phyloP scores from a whole-genome alignment of 2,797 vertebrate genomes.

The Carduelis carduelis region DNA sequence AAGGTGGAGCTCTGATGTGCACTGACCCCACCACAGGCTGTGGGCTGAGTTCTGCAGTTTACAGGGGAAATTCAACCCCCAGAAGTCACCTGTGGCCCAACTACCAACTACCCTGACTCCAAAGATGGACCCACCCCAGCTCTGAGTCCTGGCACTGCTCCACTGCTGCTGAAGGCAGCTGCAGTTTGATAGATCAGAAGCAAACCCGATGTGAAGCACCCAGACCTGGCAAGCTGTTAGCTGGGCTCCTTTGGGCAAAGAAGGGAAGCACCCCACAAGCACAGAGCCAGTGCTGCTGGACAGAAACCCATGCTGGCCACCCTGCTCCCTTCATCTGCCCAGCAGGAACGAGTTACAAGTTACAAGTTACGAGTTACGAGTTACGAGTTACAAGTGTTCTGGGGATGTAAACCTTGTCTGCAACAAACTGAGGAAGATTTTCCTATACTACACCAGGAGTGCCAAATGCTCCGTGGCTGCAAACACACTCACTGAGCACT shows the following conservation, averaged over 20 bases:
- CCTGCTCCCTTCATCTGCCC: not conserved
- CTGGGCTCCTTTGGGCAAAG: not conserved
- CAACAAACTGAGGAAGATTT: not conserved
- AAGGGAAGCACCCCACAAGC: not conserved
- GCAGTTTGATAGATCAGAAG: not conserved
- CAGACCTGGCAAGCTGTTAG: not conserved
- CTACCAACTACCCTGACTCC: not conserved
- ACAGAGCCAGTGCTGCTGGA: not conserved
- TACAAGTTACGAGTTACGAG: not conserved
- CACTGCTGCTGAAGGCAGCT: not conserved
- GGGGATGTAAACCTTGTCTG: not conserved
- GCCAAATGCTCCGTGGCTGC: not conserved
- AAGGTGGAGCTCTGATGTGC: not conserved
- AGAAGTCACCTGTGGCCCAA: not conserved
- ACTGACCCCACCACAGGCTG: not conserved
- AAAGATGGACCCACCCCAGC: not conserved
- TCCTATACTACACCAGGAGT: not conserved
- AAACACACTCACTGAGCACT: not conserved
- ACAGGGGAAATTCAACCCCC: not conserved
- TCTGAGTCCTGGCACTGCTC: not conserved
- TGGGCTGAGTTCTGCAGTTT: not conserved
- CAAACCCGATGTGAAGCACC: not conserved
- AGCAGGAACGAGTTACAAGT: not conserved
- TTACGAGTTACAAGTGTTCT: not conserved
- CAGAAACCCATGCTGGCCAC: not conserved